These are phyloP conservation scores for Sarcophaga caerulescens DNA, from an alignment of 2,888 invertebrate genomes.

Conservation along the genomic window DNA sequence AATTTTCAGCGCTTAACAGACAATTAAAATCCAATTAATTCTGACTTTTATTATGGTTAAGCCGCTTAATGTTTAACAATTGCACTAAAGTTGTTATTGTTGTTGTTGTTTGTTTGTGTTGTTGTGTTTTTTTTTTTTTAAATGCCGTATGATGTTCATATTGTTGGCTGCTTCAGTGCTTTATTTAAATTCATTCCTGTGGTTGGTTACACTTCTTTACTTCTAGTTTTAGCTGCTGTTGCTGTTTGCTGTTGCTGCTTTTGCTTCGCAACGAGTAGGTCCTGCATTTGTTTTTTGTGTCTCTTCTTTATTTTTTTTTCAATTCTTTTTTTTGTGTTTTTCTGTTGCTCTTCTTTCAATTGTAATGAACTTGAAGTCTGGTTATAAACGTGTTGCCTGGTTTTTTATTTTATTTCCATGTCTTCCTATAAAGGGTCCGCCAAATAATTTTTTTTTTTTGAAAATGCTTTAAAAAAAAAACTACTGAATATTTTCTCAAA, in stretches of 20 bases:
- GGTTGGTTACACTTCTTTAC: constrained; percentile 43
- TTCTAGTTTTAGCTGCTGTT: constrained; percentile 25
- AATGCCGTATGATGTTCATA: not conserved
- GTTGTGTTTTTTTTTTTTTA: not conserved
- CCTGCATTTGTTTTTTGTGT: constrained; percentile 20
- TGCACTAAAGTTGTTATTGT: constrained; percentile 61
- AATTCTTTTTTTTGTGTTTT: not conserved
- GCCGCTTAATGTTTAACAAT: constrained; percentile 74
- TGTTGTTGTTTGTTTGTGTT: constrained; percentile 33
- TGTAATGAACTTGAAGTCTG: constrained; percentile 57
- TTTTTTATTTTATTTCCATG: constrained; percentile 37
- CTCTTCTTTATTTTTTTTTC: constrained; percentile 1
- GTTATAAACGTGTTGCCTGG: constrained; percentile 49
- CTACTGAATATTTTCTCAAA: too few relatives aligned
- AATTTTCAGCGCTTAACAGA: constrained; percentile 77
- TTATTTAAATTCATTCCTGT: constrained; percentile 48
- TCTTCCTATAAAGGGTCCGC: too few relatives aligned
- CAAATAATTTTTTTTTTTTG: too few relatives aligned
- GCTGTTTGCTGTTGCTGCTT: constrained; percentile 1
- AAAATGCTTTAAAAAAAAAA: too few relatives aligned
- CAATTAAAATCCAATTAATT: constrained; percentile 82
- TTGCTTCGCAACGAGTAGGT: constrained; percentile 20
- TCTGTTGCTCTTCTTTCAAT: constrained; percentile 48
- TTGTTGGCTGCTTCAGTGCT: constrained; percentile 10
- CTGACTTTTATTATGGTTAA: constrained; percentile 81